Evolutionary conservation across 2,113 vertebrate species (phyloP), one percentile per base, ranked within the genome.

Genomic region (Glaucidium brasilianum): DNA sequence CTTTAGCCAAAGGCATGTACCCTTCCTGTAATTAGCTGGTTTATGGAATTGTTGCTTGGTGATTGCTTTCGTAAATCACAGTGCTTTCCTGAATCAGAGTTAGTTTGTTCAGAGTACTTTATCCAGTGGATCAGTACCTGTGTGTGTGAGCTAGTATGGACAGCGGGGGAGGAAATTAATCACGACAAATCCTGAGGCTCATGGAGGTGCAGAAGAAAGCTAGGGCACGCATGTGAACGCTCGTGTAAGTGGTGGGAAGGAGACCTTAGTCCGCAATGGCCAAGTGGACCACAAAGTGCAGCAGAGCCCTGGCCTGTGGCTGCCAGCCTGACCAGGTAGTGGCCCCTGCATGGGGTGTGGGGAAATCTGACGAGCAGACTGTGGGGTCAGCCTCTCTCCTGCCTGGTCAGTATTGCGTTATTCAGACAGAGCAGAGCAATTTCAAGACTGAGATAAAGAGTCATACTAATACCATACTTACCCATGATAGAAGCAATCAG

Each of bases 281-380:
- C 12, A 53, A 62, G 19, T 11, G 47, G 6, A 30, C 14, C 34
- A 29, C 45, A 35, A 43, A 20, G 5, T 12, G 26, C 1, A 1
- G 30, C n/a, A 55, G 43, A 68, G n/a, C n/a, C 19, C 12, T 2
- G 1, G 5, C 26, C 47, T 37, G 16, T 47, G 43, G 5, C 39
- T 74, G 32, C 5, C 16, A 30, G 8, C 15, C 32, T 80, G 60
- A 11, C 19, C 1, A 1, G 16, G 8, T 50, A 7, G 21, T 58
- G 35, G 23, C n/a, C 29, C 5, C 2, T 3, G 0, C 2, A 2
- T 43, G 32, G 34, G 56, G 20, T 58, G 13, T 6, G 7, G 19
- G 77, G 32, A 11, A 29, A 3, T 9, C 32, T 68, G 35, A n/a
- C 0, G 1, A 58, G 62, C 0, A 0, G 30, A 45, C 32, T 39